Conservation (phyloP, 2,888 invertebrate species). For the Lithophane ornitopus region DNA sequence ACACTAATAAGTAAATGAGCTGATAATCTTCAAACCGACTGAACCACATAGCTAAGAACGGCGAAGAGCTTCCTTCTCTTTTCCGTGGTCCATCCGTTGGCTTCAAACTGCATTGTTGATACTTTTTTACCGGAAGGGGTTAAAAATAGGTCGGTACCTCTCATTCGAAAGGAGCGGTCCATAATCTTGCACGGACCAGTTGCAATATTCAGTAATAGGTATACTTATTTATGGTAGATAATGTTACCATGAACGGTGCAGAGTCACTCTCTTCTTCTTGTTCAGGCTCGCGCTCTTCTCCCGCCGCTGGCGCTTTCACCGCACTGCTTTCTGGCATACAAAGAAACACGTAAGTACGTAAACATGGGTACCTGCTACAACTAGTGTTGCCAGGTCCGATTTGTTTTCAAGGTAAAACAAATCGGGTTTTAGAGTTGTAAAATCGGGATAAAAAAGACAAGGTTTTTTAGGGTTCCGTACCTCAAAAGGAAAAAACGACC, state of each 20-base stretch:
- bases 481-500: too few relatives aligned
- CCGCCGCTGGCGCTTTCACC: slow-evolving; percentile 14
- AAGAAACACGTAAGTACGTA: slow-evolving; percentile 1
- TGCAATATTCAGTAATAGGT: not conserved
- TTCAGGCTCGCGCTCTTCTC: slow-evolving; percentile 53
- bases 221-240: too few relatives aligned
- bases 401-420: too few relatives aligned
- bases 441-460: too few relatives aligned
- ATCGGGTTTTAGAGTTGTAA: too few relatives aligned
- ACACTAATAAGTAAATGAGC: too few relatives aligned
- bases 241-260: slow-evolving; percentile 77
- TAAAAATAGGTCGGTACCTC: not conserved
- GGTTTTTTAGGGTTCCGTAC: too few relatives aligned
- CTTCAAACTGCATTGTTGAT: not conserved
- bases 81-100: not conserved
- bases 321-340: slow-evolving; percentile 27
- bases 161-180: not conserved
- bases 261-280: slow-evolving; percentile 73
- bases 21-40: not conserved
- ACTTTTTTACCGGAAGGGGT: not conserved
- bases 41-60: not conserved
- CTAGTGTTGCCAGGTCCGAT: too few relatives aligned
- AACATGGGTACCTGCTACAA: too few relatives aligned
- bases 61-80: not conserved
- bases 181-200: not conserved